Conservation (phyloP, 2,113 vertebrate species). For the Chlamydotis undulata region DNA sequence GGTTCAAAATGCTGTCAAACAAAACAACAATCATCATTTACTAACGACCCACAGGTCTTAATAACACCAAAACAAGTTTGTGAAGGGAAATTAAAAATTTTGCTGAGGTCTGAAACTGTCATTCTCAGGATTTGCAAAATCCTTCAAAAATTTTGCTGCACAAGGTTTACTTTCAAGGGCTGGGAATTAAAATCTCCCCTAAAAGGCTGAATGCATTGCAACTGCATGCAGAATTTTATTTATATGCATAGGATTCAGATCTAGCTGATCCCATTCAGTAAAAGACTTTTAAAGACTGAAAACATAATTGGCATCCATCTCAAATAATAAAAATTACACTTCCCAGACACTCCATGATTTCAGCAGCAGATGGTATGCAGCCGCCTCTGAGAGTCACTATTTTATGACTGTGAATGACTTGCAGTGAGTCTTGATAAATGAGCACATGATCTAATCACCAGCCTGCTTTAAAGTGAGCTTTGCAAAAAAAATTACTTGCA, state of each 20-base stretch:
- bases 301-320: not conserved
- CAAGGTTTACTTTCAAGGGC: not conserved
- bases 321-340: not conserved
- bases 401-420: not conserved
- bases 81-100: not conserved
- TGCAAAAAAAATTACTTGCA: not conserved
- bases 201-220: not conserved
- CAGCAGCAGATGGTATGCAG: conserved; percentile 28
- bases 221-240: not conserved
- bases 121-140: not conserved
- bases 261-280: not conserved
- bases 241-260: not conserved
- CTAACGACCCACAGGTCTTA: not conserved
- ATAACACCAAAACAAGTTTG: not conserved
- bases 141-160: not conserved
- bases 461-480: not conserved
- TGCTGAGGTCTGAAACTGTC: not conserved
- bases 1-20: not conserved
- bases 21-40: not conserved
- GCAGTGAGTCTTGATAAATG: conserved; percentile 3
- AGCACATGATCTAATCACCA: conserved; percentile 36
- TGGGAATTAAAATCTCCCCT: not conserved
- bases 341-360: not conserved
- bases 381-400: not conserved
- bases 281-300: not conserved